Base-by-base conservation (phyloP, 1,140 invertebrate species). In the Maniola jurtina region DNA sequence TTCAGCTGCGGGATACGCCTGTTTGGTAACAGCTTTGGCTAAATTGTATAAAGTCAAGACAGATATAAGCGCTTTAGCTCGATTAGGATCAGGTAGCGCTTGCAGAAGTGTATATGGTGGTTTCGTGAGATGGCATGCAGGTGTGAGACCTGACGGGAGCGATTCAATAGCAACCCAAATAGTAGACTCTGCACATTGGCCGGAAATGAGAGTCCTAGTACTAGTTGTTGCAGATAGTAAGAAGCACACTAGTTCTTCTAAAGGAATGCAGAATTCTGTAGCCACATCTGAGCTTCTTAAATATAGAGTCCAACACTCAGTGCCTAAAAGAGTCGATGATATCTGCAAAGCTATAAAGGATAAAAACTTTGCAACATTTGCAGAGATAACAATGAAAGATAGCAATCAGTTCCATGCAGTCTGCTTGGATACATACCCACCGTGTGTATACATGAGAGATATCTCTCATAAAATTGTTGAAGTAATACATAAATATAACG, bases 361-460 rank as follows among this genome's bases (percentile, higher is more conserved):
- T 0, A 95, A 93, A 81, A 93, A 99, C 92, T 99, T 99, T 89
- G 71, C 93, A 42, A 93, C 86, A 57, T 99, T 99, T 93, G 98
- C 97, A 35, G 94, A 97, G 86, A 92, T 99, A 8, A 99, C 98
- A 14, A 99, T 99, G 96, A 95, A 95, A 89, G 99, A 99, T 80
- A 99, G 98, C 59, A 99, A 99, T 93, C 97, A 99, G 87, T 95
- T 99, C 77, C 99, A 99, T 92, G 97, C 98, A 2, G 93, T 98
- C 36, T 98, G 97, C 77, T 84, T 98, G 52, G 99, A 99, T 85
- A 97, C 98, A 0, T 98, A 94, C 93, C 99, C 99, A 6, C 98
- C 99, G 0, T 95, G 95, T 86, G 90, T 95, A 25, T 99, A 99
- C 80, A 95, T 99, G 94, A 99, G 96, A 79, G 95, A 98, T 81